These are phyloP conservation scores for Ochropleura leucogaster DNA, from an alignment of 2,888 invertebrate species.

Conservation along the genomic window DNA sequence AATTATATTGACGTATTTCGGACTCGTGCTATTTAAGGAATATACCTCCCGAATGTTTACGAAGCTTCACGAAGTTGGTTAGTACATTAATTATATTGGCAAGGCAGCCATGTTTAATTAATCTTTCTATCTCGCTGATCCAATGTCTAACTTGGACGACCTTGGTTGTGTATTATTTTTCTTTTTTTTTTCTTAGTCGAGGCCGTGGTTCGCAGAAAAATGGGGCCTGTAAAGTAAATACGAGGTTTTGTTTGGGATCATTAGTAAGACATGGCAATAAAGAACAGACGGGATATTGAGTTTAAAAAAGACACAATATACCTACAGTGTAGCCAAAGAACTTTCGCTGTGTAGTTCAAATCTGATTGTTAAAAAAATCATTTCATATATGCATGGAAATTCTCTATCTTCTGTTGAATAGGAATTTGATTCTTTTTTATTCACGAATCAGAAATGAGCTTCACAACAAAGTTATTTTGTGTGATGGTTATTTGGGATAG, in stretches of 20 bases:
- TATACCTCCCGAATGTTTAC: conserved; percentile 32
- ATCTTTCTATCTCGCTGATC: conserved; percentile 73
- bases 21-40: background rate
- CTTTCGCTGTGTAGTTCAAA: background rate
- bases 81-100: conserved; percentile 77
- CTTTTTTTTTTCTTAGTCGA: conserved; percentile 25
- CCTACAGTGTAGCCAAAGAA: background rate
- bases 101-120: conserved; percentile 71
- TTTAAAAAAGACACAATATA: background rate
- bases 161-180: conserved; percentile 35
- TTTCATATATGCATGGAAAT: background rate
- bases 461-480: no score
- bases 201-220: conserved; percentile 14
- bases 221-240: background rate
- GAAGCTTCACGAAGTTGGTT: conserved; percentile 57
- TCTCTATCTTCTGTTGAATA: background rate
- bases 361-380: background rate
- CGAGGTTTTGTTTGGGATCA: background rate
- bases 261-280: background rate
- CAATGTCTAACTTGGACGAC: conserved; percentile 54
- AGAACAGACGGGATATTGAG: background rate
- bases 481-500: no score
- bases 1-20: no score
- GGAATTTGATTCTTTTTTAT: no score
- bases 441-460: no score